These are phyloP conservation scores for Melanotaenia trifasciata DNA, from an alignment of 2,797 vertebrate genomes.

Conservation along the genomic window DNA sequence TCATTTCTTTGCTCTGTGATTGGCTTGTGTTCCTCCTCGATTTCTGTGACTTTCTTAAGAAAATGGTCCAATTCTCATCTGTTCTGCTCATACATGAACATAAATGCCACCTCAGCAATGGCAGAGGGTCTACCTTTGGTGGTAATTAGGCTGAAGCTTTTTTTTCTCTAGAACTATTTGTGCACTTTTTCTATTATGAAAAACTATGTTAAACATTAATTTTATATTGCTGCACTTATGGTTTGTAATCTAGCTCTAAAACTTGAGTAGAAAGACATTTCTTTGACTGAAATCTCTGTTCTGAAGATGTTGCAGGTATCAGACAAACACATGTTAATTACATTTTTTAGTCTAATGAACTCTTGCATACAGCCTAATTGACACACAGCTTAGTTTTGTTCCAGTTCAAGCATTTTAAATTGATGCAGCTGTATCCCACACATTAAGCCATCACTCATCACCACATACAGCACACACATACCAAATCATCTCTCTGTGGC, in stretches of 20 bases:
- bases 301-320: background rate
- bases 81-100: too few species aligned
- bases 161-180: background rate
- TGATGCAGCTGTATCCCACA: background rate
- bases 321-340: background rate
- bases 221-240: background rate
- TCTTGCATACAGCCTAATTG: background rate
- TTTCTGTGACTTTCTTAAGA: too few species aligned
- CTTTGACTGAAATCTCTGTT: background rate
- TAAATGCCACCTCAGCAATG: too few species aligned
- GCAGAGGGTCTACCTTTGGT: too few species aligned
- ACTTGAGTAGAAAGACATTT: background rate
- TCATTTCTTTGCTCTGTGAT: too few species aligned
- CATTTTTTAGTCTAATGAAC: background rate
- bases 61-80: too few species aligned
- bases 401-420: conserved; percentile 16
- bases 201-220: background rate
- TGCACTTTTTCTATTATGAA: background rate
- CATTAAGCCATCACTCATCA: conserved; percentile 17
- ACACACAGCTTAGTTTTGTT: background rate
- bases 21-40: too few species aligned
- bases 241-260: background rate
- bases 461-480: conserved; percentile 4
- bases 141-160: too few species aligned
- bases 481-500: conserved; percentile 11